Conservation (phyloP, 2,797 vertebrate genomes). For the Notoglanidium macrostoma region DNA sequence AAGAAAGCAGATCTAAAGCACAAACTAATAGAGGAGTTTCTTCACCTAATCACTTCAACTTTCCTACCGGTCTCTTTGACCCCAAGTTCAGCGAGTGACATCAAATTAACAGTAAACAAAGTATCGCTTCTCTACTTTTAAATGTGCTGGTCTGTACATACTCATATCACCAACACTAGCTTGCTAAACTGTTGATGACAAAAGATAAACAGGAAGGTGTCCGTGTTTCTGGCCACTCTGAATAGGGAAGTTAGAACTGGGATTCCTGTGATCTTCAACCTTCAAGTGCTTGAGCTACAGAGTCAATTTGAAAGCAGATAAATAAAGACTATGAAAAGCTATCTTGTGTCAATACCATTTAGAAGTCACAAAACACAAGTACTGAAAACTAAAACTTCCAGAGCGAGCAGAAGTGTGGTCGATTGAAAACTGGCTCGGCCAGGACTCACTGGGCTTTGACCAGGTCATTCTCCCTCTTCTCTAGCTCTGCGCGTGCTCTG, state of each 20-base stretch:
- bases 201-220: not conserved
- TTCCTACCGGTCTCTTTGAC: not conserved
- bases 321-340: not conserved
- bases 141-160: not conserved
- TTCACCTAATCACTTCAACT: not conserved
- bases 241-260: too few species aligned
- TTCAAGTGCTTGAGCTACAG: too few species aligned
- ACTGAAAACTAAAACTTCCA: not conserved
- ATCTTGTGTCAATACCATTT: not conserved
- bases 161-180: not conserved
- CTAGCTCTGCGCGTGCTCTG: constrained; percentile 94
- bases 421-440: not conserved
- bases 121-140: not conserved
- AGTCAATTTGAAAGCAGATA: not conserved
- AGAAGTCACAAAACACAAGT: not conserved
- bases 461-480: constrained; percentile 96
- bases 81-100: not conserved
- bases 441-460: constrained; percentile 95
- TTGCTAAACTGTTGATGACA: not conserved
- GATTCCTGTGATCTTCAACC: too few species aligned
- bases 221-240: not conserved
- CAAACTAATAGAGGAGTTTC: not conserved
- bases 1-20: constrained; percentile 1
- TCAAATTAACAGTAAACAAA: not conserved
- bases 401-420: too few species aligned